Evolutionary conservation across 2,797 vertebrate genomes (phyloP), one percentile per base, ranked within the genome.

Genomic region (Xiphophorus birchmanni): DNA sequence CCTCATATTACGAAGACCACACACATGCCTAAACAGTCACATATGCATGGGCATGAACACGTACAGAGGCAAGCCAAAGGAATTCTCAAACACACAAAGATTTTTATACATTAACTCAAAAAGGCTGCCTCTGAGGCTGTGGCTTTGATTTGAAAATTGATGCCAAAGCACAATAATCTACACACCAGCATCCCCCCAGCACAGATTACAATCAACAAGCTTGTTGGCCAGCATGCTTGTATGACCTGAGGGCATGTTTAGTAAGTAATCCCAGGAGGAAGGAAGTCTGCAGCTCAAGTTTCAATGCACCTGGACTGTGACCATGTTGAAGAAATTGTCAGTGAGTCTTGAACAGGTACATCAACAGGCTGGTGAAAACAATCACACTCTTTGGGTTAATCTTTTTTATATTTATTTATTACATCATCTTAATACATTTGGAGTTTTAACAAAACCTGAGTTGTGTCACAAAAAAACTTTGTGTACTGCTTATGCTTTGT

Each of bases 1-100:
- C 82, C 82, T 92, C 78, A 3, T 74, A 78, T 90, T 84, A 90
- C 90, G 86, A 58, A 84, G 88, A 91, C 89, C 87, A 91, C 89
- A 91, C 90, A 88, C 86, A 79, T 6, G 42, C 65, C 84, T 58
- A 81, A 83, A 83, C 83, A 78, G 32, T 44, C 77, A 76, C 87
- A 78, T 37, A 18, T 40, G 72, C 74, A 79, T 0, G 35, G 56
- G 12, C 77, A 72, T 37, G 5, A 75, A 77, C 21, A 69, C 81
- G 32, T 26, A 72, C 74, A 54, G n/a, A 74, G 73, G 37, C 42
- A n/a, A 1, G 32, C 44, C 77, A 67, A 71, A 21, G 13, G 3
- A 56, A 44, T 7, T 58, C 74, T 26, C 37, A 72, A 26, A 79
- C 50, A 8, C 11, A 17, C 11, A 21, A 13, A 17, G 73, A 45